Base-by-base conservation (phyloP, 2,797 vertebrate genomes). In the Karalla daura region DNA sequence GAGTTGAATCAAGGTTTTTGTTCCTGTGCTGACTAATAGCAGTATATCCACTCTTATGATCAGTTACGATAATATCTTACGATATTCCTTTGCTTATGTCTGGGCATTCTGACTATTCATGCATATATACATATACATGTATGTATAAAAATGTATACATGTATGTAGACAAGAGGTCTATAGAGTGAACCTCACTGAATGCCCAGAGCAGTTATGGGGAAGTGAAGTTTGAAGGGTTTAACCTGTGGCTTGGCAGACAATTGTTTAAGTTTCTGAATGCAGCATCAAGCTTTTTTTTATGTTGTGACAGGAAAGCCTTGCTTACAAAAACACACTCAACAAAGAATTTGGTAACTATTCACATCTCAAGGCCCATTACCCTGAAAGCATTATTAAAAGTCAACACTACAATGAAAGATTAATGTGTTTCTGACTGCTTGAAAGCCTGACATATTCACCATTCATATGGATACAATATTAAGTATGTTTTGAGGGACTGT, bases 341-440 rank as follows among this genome's bases (percentile, higher is more conserved):
- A 54, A 74, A 60, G 40, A 25, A 64, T 65, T 60, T 63, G 41
- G 30, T 20, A 75, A 81, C 73, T 65, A 71, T 58, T 66, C 21
- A 70, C 44, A 32, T 47, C 47, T 79, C 54, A 76, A 68, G 63
- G 63, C 47, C 69, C 63, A 74, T 68, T 82, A 70, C 18, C 62
- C 61, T 60, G 43, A 76, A 74, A 80, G 69, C 66, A 46, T 79
- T 67, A 76, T 75, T 76, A 65, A 77, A 71, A 70, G 52, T 71
- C 74, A 78, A 65, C 60, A 65, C 39, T 54, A 73, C 52, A 65
- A 37, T 77, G 67, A 65, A 79, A 73, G 47, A 80, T 82, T 44
- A 82, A 82, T 80, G 63, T 47, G 41, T 69, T 70, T 74, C 32
- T 70, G 59, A 49, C 53, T 47, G 9, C 68, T 63, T 76, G 61